Evolutionary conservation across 2,113 vertebrate genomes (phyloP), one percentile per base, ranked within the genome.

Genomic region (Agapornis roseicollis): DNA sequence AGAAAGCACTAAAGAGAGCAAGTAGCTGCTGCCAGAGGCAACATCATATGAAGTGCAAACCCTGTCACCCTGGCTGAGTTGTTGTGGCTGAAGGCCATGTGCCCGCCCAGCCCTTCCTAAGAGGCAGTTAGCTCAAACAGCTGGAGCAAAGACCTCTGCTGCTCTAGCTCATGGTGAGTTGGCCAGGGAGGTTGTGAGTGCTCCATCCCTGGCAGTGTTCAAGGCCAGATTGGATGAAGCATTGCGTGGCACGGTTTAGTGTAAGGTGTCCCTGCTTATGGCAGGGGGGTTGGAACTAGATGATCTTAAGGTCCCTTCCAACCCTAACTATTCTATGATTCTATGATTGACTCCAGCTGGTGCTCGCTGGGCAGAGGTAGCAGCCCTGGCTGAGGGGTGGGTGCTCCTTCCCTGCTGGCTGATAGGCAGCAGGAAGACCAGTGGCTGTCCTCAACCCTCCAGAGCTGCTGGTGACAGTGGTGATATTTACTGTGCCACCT

Each of bases 41-140:
- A 24, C 46, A 66, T 29, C 1, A 0, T 70, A 17, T 0, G 0
- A 90, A 60, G 50, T 61, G n/a, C 47, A 56, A 56, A 46, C 41
- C 17, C 64, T 53, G 1, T 17, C 52, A 29, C 22, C 13, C 41
- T 65, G 70, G 7, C 28, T 72, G 76, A 77, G 23, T 56, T 55
- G 69, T 35, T 0, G 2, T 61, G 50, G 31, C 52, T 77, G 76
- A 60, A 71, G 63, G 33, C 49, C 27, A 20, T 0, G 2, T 73
- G 52, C 27, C 52, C 6, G 3, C 42, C 80, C 24, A 56, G 37
- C n/a, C 65, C 64, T 28, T 63, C 72, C 66, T 73, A 20, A 68
- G 55, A 73, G 61, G 20, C 53, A 24, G 7, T 50, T 61, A 72
- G 35, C 35, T 72, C 52, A 56, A 53, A 68, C 23, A 78, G 11